Evolutionary conservation across 2,113 vertebrate genomes (phyloP).

Genomic region (Ceratotherium simum): DNA sequence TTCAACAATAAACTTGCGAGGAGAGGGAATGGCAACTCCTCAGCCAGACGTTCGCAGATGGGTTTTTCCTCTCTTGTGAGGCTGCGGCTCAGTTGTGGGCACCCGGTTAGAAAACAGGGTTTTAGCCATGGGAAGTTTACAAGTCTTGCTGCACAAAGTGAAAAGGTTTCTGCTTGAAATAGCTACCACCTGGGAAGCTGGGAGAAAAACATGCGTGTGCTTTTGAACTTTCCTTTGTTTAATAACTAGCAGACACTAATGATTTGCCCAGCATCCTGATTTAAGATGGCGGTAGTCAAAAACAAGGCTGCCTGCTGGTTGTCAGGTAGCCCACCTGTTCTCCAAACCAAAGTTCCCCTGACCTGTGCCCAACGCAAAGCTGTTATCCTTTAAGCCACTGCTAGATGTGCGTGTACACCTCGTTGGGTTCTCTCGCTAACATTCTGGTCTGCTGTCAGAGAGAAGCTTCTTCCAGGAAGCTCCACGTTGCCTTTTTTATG

Average conservation of each 20-base stretch:
- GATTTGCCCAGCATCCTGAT: constrained; percentile 87
- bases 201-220: constrained; percentile 85
- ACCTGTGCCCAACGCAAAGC: constrained; percentile 84
- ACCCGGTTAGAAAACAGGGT: constrained; percentile 77
- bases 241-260: constrained; percentile 88
- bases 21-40: constrained; percentile 77
- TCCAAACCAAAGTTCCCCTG: constrained; percentile 80
- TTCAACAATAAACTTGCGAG: constrained; percentile 86
- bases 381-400: constrained; percentile 82
- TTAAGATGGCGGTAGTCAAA: constrained; percentile 81
- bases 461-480: constrained; percentile 62
- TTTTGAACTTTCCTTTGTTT: constrained; percentile 88
- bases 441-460: constrained; percentile 63
- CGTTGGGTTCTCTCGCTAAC: constrained; percentile 13
- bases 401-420: background rate
- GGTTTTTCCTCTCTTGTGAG: constrained; percentile 76
- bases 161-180: constrained; percentile 88
- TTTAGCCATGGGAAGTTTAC: constrained; percentile 86
- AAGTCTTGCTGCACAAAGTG: constrained; percentile 84
- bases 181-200: constrained; percentile 88
- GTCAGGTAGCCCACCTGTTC: constrained; percentile 88
- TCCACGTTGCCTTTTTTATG: constrained; percentile 10
- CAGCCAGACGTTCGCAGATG: constrained; percentile 69
- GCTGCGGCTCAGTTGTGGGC: constrained; percentile 68
- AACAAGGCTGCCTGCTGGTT: constrained; percentile 84